A percentile compares a stretch with the other conserved stretches of the same genome.
Evolutionary conservation across 2,797 vertebrate genomes (phyloP).

Genomic region (Artibeus jamaicensis): DNA sequence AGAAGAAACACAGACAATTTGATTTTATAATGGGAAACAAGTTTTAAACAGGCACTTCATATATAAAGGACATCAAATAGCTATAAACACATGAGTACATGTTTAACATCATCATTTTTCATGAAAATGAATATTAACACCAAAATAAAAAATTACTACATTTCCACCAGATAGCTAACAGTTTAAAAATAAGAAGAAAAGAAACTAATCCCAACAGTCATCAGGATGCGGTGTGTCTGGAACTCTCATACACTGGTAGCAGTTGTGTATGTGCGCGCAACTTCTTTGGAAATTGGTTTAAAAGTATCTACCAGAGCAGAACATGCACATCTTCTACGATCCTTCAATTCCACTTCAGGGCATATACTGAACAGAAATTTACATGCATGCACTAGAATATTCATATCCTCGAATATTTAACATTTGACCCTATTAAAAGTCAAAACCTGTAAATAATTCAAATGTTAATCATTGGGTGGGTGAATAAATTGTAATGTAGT

Average conservation of each 20-base stretch:
- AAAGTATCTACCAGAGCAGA: background rate
- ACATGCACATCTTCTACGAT: background rate
- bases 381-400: background rate
- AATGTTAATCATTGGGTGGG: background rate
- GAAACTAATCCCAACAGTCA: background rate
- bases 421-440: background rate
- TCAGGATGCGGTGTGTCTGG: background rate
- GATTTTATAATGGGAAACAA: background rate
- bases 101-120: background rate
- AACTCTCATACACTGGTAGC: background rate
- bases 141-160: background rate
- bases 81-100: background rate
- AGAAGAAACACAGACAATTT: background rate
- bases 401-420: background rate
- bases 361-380: background rate
- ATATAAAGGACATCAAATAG: background rate
- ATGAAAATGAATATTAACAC: constrained; percentile 5
- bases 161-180: background rate
- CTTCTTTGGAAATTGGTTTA: background rate
- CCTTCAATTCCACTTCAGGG: background rate
- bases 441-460: background rate
- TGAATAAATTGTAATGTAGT: background rate
- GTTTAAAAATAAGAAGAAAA: background rate
- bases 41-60: background rate
- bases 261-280: background rate